Evolutionary conservation across 2,888 invertebrate genomes (phyloP).

Genomic region (Nomada hirtipes): DNA sequence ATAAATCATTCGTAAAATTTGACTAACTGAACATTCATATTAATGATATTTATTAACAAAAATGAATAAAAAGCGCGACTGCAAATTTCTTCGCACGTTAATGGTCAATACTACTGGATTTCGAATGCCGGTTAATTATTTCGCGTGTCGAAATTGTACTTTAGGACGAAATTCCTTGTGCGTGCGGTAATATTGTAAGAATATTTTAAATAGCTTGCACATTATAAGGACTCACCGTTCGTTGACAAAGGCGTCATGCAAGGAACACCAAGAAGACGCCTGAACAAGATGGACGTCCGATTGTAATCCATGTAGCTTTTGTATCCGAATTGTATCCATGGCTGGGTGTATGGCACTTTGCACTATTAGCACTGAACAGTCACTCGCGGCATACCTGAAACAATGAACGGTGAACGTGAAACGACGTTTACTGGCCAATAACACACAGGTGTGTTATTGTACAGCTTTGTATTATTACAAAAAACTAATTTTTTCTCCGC

Average conservation of each 20-base stretch:
- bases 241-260: not conserved
- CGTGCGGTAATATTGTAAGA: too few species aligned
- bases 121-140: too few species aligned
- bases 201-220: too few species aligned
- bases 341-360: conserved; percentile 77
- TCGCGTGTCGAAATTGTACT: too few species aligned
- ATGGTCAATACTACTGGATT: too few species aligned
- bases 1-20: too few species aligned
- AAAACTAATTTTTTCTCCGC: conserved; percentile 82
- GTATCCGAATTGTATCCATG: conserved; percentile 63
- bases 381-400: conserved; percentile 78
- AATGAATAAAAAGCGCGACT: too few species aligned
- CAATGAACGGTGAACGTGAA: conserved; percentile 83
- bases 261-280: not conserved
- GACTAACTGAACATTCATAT: not conserved
- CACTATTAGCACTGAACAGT: conserved; percentile 81
- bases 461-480: conserved; percentile 80
- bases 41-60: too few species aligned
- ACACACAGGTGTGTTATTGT: conserved; percentile 72
- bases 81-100: too few species aligned
- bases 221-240: not conserved
- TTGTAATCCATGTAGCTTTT: conserved; percentile 64
- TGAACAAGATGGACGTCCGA: conserved; percentile 28
- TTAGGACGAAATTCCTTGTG: too few species aligned
- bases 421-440: conserved; percentile 83